Base-by-base conservation (phyloP, 2,797 vertebrate genomes). In the Tenualosa thibaudeaui region DNA sequence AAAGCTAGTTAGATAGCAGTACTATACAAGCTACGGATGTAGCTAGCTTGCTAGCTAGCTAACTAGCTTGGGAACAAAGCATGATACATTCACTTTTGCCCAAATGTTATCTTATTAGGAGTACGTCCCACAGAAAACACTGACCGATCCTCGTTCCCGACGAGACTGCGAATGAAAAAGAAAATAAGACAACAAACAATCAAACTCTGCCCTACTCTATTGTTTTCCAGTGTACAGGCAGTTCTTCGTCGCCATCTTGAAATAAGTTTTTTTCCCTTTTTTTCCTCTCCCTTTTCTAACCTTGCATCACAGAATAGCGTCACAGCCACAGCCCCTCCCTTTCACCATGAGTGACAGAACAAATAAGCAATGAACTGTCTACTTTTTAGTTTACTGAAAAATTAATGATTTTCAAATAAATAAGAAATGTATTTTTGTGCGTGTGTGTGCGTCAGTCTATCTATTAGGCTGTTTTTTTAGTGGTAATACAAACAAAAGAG, bases 171-270 rank as follows among this genome's bases (percentile, higher is more conserved):
- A n/a, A 68, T 46, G 49, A 26, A 83, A 83, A 85, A 81, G 46
- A 81, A 84, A 84, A 81, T 15, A 86, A 75, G 31, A 60, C 46
- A 19, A 75, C 40, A 60, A 83, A 84, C 84, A 46, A 86, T 83
- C 82, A 81, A 89, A 89, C 87, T 90, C 83, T 60, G 83, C 87
- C 89, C 88, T 89, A 85, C 89, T 94, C 95, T 96, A 95, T 96
- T 96, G 95, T 96, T 94, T 93, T 95, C 93, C 94, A 94, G 90
- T 90, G 91, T 89, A 93, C 94, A 87, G 86, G 89, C 93, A 92
- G 90, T 85, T 89, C 92, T 85, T 87, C 90, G 89, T 90, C 94
- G 96, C 96, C 96, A 96, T 96, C 93, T 96, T 96, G 94, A 90
- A 93, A 94, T 93, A 90, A 89, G 88, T 91, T 92, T 91, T 91